Evolutionary conservation across 2,888 invertebrate genomes (phyloP).

Genomic region (Napeogenes inachia): DNA sequence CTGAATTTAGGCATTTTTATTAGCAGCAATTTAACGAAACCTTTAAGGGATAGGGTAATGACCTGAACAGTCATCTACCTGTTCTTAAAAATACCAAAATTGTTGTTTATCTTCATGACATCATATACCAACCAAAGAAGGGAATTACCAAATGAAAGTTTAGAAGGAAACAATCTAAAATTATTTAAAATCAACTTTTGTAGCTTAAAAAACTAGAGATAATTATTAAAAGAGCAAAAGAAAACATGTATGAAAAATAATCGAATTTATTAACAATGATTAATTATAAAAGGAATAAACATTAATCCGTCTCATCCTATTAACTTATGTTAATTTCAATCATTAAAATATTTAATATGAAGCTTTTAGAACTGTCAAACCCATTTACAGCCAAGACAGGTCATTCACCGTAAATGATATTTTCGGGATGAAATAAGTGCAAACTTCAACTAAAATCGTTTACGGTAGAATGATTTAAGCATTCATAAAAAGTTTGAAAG

Average conservation of each 20-base stretch:
- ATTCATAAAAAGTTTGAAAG: too few species aligned
- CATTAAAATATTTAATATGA: background rate
- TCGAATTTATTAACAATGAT: too few species aligned
- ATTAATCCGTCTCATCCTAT: background rate
- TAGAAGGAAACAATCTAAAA: background rate
- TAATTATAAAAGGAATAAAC: too few species aligned
- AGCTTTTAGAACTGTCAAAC: slow-evolving; percentile 1
- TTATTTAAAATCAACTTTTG: background rate
- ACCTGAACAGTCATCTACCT: background rate
- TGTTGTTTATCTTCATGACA: slow-evolving; percentile 2
- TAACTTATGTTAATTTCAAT: slow-evolving; percentile 1
- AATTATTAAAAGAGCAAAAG: background rate
- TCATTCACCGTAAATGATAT: slow-evolving; percentile 14
- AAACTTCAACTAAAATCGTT: too few species aligned
- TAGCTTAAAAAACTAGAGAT: background rate
- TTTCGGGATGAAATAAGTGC: too few species aligned
- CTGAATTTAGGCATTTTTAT: background rate
- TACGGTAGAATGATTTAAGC: too few species aligned
- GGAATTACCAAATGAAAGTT: background rate
- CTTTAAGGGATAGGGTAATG: slow-evolving; percentile 1
- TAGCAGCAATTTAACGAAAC: background rate
- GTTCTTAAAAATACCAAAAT: background rate
- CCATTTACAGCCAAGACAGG: slow-evolving; percentile 5
- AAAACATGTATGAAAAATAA: background rate
- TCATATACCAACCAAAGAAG: background rate